Base-by-base conservation (phyloP, 2,888 invertebrate genomes). In the Andrena hattorfiana region DNA sequence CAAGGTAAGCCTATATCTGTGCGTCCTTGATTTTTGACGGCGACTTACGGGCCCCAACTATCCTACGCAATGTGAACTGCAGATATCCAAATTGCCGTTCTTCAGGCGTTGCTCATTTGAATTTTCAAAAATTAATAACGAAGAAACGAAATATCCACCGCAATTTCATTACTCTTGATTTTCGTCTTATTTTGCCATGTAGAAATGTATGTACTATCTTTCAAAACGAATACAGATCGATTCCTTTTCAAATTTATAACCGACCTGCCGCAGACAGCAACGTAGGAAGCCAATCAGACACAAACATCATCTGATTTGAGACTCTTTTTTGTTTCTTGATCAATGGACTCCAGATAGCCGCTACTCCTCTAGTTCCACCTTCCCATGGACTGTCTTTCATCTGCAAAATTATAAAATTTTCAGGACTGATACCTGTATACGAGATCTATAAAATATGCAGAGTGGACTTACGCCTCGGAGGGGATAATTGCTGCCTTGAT, bases 401-500 rank as follows among this genome's bases (percentile, higher is more conserved):
- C 95, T 95, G 83, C 2, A 91, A 82, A 59, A 68, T 60, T 30
- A 51, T 30, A 6, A 54, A 20, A 49, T 1, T 26, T 54, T 30
- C 8, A 80, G 5, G 3, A 30, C 10, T 23, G n/a, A 69, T 20
- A 8, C 2, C 4, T 30, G 8, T 2, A 2, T 13, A 20, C 6
- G n/a, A 23, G 3, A 2, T 32, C 2, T 28, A 5, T 5, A 23
- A 60, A 48, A 2, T 13, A 72, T 56, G 26, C n/a, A 35, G 49
- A 13, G 63, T 66, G 5, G 13, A 92, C 94, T 94, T 94, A 97
- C 97, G 23, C 97, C 97, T 93, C 97, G 95, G 13, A 97, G 93
- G n/a, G 97, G 97, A 95, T 96, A 97, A 94, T 97, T 97, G 23
- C 97, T 97, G 10, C 96, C 97, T 67, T 96, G 95, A 94, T 98